Evolutionary conservation across 2,888 invertebrate species (phyloP).

Genomic region (Odontothrips loti): DNA sequence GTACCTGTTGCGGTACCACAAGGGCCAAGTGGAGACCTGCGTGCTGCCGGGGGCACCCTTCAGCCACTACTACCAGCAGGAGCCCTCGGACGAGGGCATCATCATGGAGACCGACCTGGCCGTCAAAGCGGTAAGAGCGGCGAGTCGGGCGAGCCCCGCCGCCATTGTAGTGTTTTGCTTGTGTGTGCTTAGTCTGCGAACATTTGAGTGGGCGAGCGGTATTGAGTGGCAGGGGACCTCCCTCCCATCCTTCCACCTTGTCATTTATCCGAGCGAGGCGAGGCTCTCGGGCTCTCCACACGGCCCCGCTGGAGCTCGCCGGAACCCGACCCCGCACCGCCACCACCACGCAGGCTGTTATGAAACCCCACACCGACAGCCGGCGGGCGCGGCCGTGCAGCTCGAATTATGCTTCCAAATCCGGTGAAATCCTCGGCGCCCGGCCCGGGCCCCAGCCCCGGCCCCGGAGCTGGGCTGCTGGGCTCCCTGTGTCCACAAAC

Average conservation of each 20-base stretch:
- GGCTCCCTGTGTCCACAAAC: not conserved
- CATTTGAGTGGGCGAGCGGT: too few species aligned
- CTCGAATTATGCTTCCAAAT: not conserved
- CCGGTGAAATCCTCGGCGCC: not conserved
- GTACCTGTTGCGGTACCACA: slow-evolving; percentile 55
- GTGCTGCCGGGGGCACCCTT: slow-evolving; percentile 69
- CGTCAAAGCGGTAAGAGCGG: slow-evolving; percentile 64
- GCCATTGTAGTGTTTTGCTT: too few species aligned
- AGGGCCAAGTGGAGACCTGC: slow-evolving; percentile 59
- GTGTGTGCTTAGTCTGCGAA: too few species aligned
- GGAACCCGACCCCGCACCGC: too few species aligned
- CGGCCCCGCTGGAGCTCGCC: too few species aligned
- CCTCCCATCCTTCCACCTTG: too few species aligned
- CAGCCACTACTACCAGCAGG: slow-evolving; percentile 75
- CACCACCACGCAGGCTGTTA: not conserved
- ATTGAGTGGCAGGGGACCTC: too few species aligned
- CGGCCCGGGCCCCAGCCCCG: not conserved
- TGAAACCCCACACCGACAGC: not conserved
- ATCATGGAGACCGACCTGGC: slow-evolving; percentile 75
- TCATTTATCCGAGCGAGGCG: too few species aligned
- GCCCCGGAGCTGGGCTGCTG: not conserved
- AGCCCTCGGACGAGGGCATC: slow-evolving; percentile 71
- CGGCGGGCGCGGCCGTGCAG: too few species aligned
- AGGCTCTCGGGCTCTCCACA: too few species aligned
- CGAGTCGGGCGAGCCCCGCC: not conserved